Evolutionary conservation across 2,113 vertebrate genomes (phyloP).

Genomic region (Ceyx cyanopectus): DNA sequence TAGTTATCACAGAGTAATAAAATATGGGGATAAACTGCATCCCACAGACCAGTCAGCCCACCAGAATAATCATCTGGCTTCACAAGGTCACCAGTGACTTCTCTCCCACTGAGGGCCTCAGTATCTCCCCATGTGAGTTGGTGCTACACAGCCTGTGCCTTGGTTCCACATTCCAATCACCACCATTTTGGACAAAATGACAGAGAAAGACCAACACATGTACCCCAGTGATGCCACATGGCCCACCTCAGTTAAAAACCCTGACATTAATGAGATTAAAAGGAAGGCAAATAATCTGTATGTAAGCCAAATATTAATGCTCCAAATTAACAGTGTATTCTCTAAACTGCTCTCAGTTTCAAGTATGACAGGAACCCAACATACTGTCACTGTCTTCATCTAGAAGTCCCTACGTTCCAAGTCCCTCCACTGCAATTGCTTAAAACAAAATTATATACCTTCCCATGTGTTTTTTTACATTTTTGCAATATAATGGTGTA

Average conservation of each 20-base stretch:
- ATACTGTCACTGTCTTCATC: background rate
- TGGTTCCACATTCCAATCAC: background rate
- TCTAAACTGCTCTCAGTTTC: background rate
- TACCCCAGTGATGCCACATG: background rate
- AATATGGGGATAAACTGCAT: background rate
- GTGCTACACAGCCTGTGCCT: background rate
- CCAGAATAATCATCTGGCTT: background rate
- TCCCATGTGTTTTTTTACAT: background rate
- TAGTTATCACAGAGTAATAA: background rate
- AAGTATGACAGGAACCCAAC: background rate
- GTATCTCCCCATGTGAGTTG: background rate
- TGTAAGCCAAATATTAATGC: background rate
- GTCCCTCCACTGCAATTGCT: background rate
- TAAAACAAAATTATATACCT: background rate
- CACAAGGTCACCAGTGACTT: background rate
- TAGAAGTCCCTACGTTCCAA: background rate
- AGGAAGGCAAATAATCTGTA: background rate
- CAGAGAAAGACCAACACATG: background rate
- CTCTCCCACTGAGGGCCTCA: rapidly evolving
- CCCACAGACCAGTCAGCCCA: background rate
- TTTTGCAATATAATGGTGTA: background rate
- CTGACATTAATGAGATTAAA: background rate
- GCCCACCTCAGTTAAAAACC: background rate
- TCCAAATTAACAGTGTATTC: background rate
- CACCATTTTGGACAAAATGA: background rate